Conservation (phyloP, 2,888 invertebrate genomes). For the Hipparchia semele region DNA sequence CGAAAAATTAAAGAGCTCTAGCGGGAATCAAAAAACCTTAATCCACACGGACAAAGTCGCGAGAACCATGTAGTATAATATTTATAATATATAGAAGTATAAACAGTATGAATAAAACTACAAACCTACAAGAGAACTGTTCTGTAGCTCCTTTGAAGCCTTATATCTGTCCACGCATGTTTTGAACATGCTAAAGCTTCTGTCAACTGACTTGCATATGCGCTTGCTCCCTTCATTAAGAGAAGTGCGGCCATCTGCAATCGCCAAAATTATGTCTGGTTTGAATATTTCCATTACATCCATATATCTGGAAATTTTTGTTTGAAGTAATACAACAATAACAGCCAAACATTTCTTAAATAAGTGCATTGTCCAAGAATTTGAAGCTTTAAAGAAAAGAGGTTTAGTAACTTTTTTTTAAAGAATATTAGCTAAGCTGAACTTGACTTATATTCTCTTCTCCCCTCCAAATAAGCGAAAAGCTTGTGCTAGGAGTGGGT, state of each 20-base stretch:
- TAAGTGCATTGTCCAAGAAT: too few species aligned
- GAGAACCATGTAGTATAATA: too few species aligned
- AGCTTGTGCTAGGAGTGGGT: too few species aligned
- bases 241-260: slow-evolving; percentile 91
- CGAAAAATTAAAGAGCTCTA: too few species aligned
- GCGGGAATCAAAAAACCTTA: too few species aligned
- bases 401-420: too few species aligned
- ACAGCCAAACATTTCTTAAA: background rate
- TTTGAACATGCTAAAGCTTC: slow-evolving; percentile 86
- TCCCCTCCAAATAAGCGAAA: too few species aligned
- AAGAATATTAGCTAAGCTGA: too few species aligned
- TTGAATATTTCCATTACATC: slow-evolving; percentile 88
- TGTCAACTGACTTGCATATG: slow-evolving; percentile 86
- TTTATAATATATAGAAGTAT: too few species aligned
- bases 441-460: too few species aligned
- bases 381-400: too few species aligned
- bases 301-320: slow-evolving; percentile 84
- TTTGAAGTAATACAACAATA: slow-evolving; percentile 14
- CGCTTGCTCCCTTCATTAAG: slow-evolving; percentile 87
- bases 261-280: slow-evolving; percentile 91
- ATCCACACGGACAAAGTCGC: too few species aligned
- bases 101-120: background rate
- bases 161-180: slow-evolving; percentile 86
- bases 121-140: slow-evolving; percentile 68
- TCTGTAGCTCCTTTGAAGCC: slow-evolving; percentile 73